phyloP scores from a whole-genome alignment of 2,113 vertebrate species.

The Sterrhoptilus dennistouni region DNA sequence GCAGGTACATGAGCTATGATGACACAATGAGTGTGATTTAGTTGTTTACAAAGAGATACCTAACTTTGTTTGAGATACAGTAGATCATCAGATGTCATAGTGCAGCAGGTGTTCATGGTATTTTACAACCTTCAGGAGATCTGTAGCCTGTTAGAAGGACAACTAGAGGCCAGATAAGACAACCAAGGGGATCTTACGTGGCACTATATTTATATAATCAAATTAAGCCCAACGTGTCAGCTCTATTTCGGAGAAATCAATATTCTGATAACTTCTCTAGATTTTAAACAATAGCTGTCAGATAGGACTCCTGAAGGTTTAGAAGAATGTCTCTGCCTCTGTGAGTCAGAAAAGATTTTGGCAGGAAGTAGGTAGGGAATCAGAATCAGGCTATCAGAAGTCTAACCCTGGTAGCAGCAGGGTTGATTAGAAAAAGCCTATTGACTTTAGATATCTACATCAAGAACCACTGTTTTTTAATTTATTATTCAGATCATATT shows the following conservation, averaged over 20 bases:
- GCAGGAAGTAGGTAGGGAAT: not conserved
- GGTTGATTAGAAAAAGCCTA: not conserved
- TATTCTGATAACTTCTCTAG: not conserved
- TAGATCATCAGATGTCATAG: not conserved
- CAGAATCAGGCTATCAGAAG: not conserved
- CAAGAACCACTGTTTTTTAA: not conserved
- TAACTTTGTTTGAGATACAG: not conserved
- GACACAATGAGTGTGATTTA: not conserved
- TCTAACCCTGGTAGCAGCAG: not conserved
- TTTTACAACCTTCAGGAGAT: not conserved
- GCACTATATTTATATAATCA: not conserved
- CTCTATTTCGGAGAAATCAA: not conserved
- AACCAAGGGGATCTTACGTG: not conserved
- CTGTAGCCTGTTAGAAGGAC: not conserved
- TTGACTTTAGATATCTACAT: not conserved
- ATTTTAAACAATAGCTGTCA: not conserved
- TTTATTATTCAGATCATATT: not conserved
- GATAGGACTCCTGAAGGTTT: not conserved
- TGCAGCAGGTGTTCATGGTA: not conserved
- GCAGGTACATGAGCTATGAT: not conserved
- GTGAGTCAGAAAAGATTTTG: not conserved
- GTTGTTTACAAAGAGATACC: not conserved
- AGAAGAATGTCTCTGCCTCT: not conserved
- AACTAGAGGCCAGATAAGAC: not conserved
- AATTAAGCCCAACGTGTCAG: not conserved